Evolutionary conservation across 2,797 vertebrate genomes (phyloP), one percentile per base, ranked within the genome.

Genomic region (Sparus aurata): DNA sequence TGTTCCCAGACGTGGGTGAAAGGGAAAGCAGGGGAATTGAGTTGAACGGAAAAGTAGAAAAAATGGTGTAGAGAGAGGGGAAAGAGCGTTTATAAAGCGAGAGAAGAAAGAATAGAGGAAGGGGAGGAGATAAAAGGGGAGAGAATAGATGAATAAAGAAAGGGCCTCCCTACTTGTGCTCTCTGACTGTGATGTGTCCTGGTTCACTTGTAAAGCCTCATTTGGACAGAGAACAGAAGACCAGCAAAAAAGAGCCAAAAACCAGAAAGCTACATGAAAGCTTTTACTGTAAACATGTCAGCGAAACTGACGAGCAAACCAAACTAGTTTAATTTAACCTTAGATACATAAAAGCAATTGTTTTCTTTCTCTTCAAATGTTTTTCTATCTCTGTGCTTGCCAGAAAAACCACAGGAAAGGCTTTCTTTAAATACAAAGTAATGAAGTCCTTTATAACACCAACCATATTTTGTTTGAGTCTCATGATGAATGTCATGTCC

Each of bases 201-300:
- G 58, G 53, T 69, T 62, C 34, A 69, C 15, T 53, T 45, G 53
- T 57, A 25, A 60, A 75, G 72, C 47, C 66, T 58, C 11, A 62
- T 58, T 58, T 72, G 70, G 70, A 67, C 9, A 6, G 50, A 79
- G 54, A 74, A 77, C 72, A 83, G 25, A 69, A 30, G 74, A 17
- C 13, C 8, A 18, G 52, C 59, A 54, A 73, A 62, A 64, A 46
- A 69, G 5, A 8, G n/a, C 46, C 22, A 15, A 71, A 41, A 64
- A 52, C 20, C 30, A 68, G 58, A 57, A 47, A 60, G 18, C 13
- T 4, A 43, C 12, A 76, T 52, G n/a, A 69, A 80, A 72, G 52
- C 16, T 59, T 34, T 58, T 17, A 62, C 55, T 84, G 73, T 77
- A 77, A 85, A 85, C 66, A 87, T 34, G 54, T 64, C 49, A 27